Evolutionary conservation across 2,797 vertebrate species (phyloP), one percentile per base, ranked within the genome.

Genomic region (Xiphophorus birchmanni): DNA sequence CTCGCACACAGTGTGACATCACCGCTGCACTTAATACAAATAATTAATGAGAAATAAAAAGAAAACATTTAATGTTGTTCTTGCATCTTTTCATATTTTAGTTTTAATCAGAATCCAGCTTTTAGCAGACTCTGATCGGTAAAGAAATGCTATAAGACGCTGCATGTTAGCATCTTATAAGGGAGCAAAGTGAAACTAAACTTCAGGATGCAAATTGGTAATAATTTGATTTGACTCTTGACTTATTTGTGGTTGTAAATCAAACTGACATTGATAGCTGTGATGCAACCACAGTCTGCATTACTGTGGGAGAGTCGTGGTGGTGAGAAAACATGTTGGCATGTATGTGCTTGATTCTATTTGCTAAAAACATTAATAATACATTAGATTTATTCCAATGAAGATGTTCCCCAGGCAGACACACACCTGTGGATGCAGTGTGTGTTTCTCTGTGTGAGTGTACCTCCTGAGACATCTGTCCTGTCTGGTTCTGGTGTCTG

Each of bases 391-490:
- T 74, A 52, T 73, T 65, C 37, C 1, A 73, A 72, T 48, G 77
- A 73, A 74, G 58, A 79, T 0, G 5, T 12, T 81, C 37, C 74
- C 40, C 15, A 50, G 79, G 79, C 65, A 76, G 72, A 45, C 13
- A 48, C 15, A 29, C 77, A 75, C 40, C 37, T 76, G 50, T 3
- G 45, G 7, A 54, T 11, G 32, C 13, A 40, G 37, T 48, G 69
- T 65, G 71, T n/a, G 52, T 26, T 54, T 79, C 21, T 69, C 37
- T 69, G 47, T 77, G 45, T 72, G 86, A 42, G 65, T 78, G 91
- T 97, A 99, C 98, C 98, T 99, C 96, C 88, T 96, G 92, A 84
- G 97, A 97, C 91, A 98, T 95, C 89, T 96, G 95, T 86, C 86
- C 95, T 58, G 95, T 86, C 90, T 97, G 96, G 65, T 95, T 88